phyloP scores from a whole-genome alignment of 2,888 invertebrate genomes.

The Lasioglossum zephyrum region DNA sequence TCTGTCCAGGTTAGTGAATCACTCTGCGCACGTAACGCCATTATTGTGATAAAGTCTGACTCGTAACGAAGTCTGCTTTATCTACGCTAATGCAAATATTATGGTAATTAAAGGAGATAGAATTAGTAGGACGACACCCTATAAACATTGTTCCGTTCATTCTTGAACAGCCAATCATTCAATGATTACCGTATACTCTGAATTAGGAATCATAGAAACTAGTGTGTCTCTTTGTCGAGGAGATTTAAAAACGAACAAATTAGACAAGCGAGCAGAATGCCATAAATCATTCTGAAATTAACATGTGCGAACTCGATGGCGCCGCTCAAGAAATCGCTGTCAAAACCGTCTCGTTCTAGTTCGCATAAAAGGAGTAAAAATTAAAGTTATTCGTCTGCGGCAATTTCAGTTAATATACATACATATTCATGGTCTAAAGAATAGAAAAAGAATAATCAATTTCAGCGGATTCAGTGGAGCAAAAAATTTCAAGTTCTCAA shows the following conservation, averaged over 20 bases:
- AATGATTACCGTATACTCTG: background rate
- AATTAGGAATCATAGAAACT: background rate
- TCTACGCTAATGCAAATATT: constrained; percentile 20
- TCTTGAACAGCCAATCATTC: background rate
- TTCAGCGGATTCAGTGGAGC: background rate
- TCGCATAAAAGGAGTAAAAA: background rate
- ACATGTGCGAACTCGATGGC: constrained; percentile 13
- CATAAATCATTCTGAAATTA: constrained; percentile 15
- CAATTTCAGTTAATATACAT: background rate
- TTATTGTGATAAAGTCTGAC: background rate
- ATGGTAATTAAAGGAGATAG: constrained; percentile 24
- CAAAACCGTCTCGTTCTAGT: constrained; percentile 29
- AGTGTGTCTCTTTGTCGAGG: no score
- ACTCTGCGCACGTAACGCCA: background rate
- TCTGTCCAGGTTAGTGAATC: constrained; percentile 6
- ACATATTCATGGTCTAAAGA: background rate
- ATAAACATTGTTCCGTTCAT: background rate
- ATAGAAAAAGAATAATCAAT: constrained; percentile 15
- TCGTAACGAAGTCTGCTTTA: constrained; percentile 16
- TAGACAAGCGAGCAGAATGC: background rate
- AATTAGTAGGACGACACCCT: no score
- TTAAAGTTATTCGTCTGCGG: background rate
- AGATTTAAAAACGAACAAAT: no score
- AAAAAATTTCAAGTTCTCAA: constrained; percentile 17
- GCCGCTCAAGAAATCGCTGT: constrained; percentile 31